Percentiles rank a stretch among this genome's conserved stretches.
phyloP scores from a whole-genome alignment of 2,797 vertebrate species.

The Paedocypris micromegethes region DNA sequence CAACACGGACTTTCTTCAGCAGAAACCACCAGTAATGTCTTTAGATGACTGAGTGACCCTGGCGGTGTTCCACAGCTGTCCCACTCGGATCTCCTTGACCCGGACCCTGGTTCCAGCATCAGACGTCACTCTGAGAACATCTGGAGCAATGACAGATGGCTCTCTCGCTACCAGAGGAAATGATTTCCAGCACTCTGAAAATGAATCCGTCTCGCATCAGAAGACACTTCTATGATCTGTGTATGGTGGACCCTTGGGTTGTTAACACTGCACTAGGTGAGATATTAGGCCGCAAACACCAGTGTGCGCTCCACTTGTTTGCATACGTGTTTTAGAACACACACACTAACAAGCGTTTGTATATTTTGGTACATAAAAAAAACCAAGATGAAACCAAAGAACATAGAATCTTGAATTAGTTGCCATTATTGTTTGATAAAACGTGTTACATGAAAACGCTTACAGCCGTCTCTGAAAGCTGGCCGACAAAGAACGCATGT shows the following conservation, averaged over 20 bases:
- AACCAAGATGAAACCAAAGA: too few relatives aligned
- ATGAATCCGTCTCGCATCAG: not conserved
- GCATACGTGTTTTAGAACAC: too few relatives aligned
- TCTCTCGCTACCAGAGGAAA: slow-evolving; percentile 4
- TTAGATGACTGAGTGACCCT: slow-evolving; percentile 46
- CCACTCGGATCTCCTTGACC: slow-evolving; percentile 61
- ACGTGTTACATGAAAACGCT: not conserved
- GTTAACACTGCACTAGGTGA: not conserved
- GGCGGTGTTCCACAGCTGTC: slow-evolving; percentile 64
- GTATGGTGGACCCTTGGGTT: not conserved
- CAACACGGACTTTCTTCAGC: slow-evolving; percentile 5
- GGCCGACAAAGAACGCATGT: too few relatives aligned
- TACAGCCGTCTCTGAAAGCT: not conserved
- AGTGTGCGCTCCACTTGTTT: too few relatives aligned
- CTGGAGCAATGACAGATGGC: slow-evolving; percentile 58
- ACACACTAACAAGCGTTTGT: too few relatives aligned
- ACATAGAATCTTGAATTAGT: too few relatives aligned
- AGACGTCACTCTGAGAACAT: slow-evolving; percentile 61
- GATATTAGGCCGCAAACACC: not conserved
- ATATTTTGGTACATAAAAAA: too few relatives aligned
- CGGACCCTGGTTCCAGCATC: slow-evolving; percentile 53
- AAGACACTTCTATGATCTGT: not conserved
- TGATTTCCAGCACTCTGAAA: not conserved
- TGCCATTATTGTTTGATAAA: too few relatives aligned
- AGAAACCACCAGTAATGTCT: slow-evolving; percentile 28